Evolutionary conservation across 92 coral and sea anemone species (phyloP).

Genomic region (Actinernus sp.): DNA sequence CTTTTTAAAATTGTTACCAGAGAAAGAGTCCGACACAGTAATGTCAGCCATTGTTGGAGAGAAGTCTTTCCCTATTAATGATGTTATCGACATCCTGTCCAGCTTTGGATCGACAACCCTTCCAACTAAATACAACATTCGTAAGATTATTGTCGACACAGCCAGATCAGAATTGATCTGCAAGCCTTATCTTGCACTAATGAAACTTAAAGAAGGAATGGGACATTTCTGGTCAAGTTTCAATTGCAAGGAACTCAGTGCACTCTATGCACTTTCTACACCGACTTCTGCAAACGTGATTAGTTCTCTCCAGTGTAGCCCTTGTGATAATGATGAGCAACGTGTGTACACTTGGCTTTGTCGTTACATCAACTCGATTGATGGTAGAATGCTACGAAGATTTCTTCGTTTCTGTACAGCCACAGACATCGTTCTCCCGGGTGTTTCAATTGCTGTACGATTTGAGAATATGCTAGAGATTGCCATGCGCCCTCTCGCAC

Average conservation of each 20-base stretch:
- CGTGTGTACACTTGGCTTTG: constrained; percentile 33
- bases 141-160: neutral
- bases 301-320: constrained; percentile 3
- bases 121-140: constrained; percentile 3
- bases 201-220: no score
- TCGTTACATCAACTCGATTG: constrained; percentile 22
- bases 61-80: constrained; percentile 1
- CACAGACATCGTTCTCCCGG: no score
- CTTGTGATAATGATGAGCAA: constrained; percentile 11
- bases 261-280: constrained; percentile 5
- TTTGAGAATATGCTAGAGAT: no score
- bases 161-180: neutral
- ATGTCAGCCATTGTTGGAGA: neutral
- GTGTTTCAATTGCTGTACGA: no score
- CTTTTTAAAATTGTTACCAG: neutral
- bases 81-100: constrained; percentile 8
- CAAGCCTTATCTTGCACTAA: constrained; percentile 8
- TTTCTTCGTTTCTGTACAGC: no score
- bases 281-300: no score
- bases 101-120: neutral
- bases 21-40: neutral
- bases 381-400: constrained; percentile 16
- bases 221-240: no score
- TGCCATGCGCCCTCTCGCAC: no score
- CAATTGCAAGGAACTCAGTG: no score